A percentile compares a stretch with the other conserved stretches of the same genome.
These are phyloP conservation scores for Mobula hypostoma DNA, from an alignment of 2,113 vertebrate species.

Conservation along the genomic window DNA sequence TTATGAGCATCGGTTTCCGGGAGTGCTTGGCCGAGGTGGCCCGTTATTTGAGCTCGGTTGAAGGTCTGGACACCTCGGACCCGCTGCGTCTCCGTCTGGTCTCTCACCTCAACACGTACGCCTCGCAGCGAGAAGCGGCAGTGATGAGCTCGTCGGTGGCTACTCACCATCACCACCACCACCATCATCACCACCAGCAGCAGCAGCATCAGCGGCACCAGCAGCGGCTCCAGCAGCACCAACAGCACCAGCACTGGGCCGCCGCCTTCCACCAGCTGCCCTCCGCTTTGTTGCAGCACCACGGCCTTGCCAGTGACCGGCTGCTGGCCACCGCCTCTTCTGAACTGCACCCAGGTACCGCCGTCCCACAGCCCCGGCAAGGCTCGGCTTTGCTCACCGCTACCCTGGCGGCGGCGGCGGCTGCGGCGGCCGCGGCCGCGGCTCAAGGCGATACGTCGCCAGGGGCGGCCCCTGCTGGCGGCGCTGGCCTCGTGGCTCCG, in stretches of 20 bases:
- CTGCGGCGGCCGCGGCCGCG: constrained; percentile 60
- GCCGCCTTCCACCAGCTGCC: constrained; percentile 70
- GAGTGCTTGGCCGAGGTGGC: constrained; percentile 86
- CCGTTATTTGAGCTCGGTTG: constrained; percentile 76
- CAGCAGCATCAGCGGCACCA: constrained; percentile 68
- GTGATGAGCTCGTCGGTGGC: constrained; percentile 71
- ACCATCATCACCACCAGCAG: constrained; percentile 70
- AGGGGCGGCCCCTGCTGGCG: constrained; percentile 60
- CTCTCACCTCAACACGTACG: constrained; percentile 83
- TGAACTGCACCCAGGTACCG: constrained; percentile 36
- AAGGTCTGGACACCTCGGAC: constrained; percentile 76
- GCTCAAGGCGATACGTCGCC: constrained; percentile 65
- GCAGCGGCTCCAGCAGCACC: constrained; percentile 59
- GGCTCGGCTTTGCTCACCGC: constrained; percentile 65
- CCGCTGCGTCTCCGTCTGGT: constrained; percentile 74
- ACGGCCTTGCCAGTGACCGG: constrained; percentile 54
- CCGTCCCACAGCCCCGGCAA: constrained; percentile 52
- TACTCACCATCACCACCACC: constrained; percentile 57
- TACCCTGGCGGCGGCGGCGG: constrained; percentile 60
- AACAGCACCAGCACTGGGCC: constrained; percentile 76
- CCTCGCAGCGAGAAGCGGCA: constrained; percentile 75
- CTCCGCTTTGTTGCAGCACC: constrained; percentile 61
- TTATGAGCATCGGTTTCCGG: constrained; percentile 90
- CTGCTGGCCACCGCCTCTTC: constrained; percentile 41
- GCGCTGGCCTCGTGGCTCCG: constrained; percentile 47